Evolutionary conservation across 2,797 vertebrate species (phyloP).

Genomic region (Sebastiscus tertius): DNA sequence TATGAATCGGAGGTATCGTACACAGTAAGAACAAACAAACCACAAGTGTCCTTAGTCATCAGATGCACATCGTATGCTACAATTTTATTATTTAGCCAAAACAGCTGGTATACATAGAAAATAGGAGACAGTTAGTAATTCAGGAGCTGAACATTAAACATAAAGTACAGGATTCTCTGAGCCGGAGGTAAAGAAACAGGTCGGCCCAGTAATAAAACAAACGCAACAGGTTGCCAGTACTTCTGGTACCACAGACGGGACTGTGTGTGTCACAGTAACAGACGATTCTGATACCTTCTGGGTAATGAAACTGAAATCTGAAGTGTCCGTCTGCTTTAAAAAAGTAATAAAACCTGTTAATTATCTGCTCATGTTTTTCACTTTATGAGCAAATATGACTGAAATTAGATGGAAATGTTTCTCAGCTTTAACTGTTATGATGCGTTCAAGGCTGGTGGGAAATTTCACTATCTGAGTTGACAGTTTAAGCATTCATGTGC

Average conservation of each 20-base stretch:
- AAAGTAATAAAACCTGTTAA: neutral
- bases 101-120: slow-evolving; percentile 48
- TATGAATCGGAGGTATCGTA: rapidly evolving
- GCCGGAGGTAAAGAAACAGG: neutral
- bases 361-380: neutral
- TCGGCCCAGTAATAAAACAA: neutral
- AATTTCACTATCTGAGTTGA: neutral
- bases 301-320: neutral
- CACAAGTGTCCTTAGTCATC: neutral
- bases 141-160: slow-evolving; percentile 14
- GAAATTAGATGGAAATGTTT: neutral
- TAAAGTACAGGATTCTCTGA: neutral
- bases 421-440: neutral
- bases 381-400: neutral
- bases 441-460: neutral
- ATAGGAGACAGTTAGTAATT: slow-evolving; percentile 19
- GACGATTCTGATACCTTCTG: neutral
- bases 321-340: neutral
- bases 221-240: neutral
- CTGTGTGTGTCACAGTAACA: neutral
- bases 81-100: slow-evolving; percentile 53
- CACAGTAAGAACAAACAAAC: neutral
- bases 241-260: neutral
- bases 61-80: slow-evolving; percentile 50
- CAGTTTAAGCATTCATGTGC: neutral